These are phyloP conservation scores for Drosophila mimetica DNA, from an alignment of 2,888 invertebrate species.

Conservation along the genomic window DNA sequence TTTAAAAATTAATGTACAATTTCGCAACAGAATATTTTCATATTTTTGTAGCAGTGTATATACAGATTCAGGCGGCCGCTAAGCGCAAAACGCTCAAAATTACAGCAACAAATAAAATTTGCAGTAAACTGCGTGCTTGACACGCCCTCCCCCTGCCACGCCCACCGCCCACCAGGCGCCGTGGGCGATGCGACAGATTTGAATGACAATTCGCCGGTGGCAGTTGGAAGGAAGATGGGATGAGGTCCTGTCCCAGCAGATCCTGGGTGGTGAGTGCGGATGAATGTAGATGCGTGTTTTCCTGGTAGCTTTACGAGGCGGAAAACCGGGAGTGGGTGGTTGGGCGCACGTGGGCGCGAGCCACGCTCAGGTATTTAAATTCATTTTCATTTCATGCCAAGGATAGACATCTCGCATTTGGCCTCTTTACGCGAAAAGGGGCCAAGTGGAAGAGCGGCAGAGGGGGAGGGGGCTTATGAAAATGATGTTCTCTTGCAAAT, in stretches of 20 bases:
- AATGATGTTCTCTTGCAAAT: constrained; percentile 67
- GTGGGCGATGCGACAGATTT: constrained; percentile 61
- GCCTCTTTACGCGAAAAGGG: constrained; percentile 38
- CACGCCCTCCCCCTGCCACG: constrained; percentile 13
- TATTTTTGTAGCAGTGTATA: constrained; percentile 3
- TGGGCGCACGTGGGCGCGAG: constrained; percentile 31
- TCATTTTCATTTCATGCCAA: constrained; percentile 67
- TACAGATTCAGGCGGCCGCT: constrained; percentile 41
- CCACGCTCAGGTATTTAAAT: constrained; percentile 71
- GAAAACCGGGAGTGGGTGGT: constrained; percentile 3
- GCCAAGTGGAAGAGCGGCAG: not conserved
- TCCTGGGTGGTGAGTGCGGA: constrained; percentile 6
- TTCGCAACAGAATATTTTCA: too few relatives aligned
- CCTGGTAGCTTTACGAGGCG: constrained; percentile 26
- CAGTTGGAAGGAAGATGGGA: constrained; percentile 12
- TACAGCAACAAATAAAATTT: constrained; percentile 73
- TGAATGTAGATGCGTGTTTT: constrained; percentile 42
- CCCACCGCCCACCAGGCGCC: constrained; percentile 23
- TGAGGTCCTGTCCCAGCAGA: not conserved
- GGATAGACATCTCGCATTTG: constrained; percentile 61
- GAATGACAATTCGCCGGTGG: constrained; percentile 67
- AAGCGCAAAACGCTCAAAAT: constrained; percentile 74
- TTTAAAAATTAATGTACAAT: too few relatives aligned
- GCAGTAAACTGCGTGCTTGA: constrained; percentile 53
- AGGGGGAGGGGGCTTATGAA: constrained; percentile 27